A percentile compares a stretch with the other conserved stretches of the same genome.
Evolutionary conservation across 2,113 vertebrate genomes (phyloP).

Genomic region (Alligator sinensis): DNA sequence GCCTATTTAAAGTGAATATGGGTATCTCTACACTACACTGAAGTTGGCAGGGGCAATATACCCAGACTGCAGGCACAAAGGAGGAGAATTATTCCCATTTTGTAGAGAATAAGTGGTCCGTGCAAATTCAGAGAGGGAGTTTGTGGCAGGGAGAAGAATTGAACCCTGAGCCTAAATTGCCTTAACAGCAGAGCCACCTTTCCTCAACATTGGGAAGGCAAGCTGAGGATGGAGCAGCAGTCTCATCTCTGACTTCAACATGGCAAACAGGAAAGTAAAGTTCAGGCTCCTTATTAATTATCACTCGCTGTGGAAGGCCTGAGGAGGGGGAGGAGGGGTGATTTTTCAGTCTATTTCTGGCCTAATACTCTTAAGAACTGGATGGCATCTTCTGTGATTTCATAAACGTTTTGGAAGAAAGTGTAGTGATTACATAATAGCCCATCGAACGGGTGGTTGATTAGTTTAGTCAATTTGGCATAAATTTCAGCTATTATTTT

Average conservation of each 20-base stretch:
- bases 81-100: neutral
- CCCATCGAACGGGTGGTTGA: slow-evolving; percentile 64
- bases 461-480: slow-evolving; percentile 72
- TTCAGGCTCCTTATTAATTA: slow-evolving; percentile 54
- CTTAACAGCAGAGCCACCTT: neutral
- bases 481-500: slow-evolving; percentile 75
- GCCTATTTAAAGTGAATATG: too few relatives aligned
- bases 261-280: slow-evolving; percentile 24
- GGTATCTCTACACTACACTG: too few relatives aligned
- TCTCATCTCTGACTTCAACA: slow-evolving; percentile 18
- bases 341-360: slow-evolving; percentile 62
- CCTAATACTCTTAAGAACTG: slow-evolving; percentile 65
- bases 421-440: slow-evolving; percentile 72
- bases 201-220: neutral
- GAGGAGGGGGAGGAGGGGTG: neutral
- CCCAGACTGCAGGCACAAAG: neutral
- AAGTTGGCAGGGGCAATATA: too few relatives aligned
- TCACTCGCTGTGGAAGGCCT: slow-evolving; percentile 2
- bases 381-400: slow-evolving; percentile 66
- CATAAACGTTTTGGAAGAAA: slow-evolving; percentile 75
- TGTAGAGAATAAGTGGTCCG: neutral
- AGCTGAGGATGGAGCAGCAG: rapidly evolving
- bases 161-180: neutral
- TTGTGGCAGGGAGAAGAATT: neutral
- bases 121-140: neutral